Evolutionary conservation across 2,797 vertebrate genomes (phyloP).

Genomic region (Sylvia borin): DNA sequence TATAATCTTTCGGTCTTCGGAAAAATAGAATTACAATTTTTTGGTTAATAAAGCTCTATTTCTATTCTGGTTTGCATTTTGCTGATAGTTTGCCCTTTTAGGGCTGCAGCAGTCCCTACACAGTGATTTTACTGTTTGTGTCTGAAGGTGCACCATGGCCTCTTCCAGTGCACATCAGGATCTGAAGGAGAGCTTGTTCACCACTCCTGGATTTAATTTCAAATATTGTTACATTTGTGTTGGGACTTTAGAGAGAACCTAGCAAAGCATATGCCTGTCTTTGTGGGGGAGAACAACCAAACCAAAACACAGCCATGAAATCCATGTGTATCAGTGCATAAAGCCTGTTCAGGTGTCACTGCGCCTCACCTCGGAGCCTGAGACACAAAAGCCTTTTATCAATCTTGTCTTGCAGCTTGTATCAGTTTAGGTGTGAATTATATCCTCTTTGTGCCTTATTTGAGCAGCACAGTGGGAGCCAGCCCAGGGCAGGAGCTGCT

Average conservation of each 20-base stretch:
- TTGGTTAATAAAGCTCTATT: background rate
- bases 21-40: background rate
- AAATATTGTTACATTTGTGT: background rate
- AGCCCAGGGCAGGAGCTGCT: background rate
- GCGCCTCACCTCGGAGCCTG: background rate
- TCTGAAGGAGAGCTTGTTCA: background rate
- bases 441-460: background rate
- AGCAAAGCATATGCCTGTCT: background rate
- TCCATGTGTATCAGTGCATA: fast-evolving
- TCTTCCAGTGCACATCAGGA: background rate
- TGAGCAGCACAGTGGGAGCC: background rate
- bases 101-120: background rate
- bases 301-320: background rate
- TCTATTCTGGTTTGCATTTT: background rate
- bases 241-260: background rate
- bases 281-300: fast-evolving
- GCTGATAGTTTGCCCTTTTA: background rate
- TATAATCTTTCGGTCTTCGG: background rate
- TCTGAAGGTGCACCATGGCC: background rate
- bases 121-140: background rate
- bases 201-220: background rate
- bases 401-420: background rate
- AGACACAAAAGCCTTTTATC: background rate
- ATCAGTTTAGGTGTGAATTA: background rate
- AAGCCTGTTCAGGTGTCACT: background rate